Base-by-base conservation (phyloP, 2,888 invertebrate genomes). In the Seira ritae region DNA sequence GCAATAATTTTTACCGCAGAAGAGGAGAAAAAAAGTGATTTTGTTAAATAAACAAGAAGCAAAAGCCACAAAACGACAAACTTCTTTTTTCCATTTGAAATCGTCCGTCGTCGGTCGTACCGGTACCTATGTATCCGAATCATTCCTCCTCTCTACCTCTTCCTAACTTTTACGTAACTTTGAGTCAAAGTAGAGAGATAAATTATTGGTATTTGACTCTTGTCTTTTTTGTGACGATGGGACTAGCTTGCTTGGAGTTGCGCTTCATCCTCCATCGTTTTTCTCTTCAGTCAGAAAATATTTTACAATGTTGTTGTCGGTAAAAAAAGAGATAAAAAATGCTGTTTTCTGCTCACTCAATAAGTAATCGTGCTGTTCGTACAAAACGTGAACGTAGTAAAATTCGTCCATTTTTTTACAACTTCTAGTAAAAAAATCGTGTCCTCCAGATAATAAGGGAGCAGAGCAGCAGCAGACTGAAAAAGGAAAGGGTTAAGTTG, bases 251-350 rank as follows among this genome's bases (percentile, higher is more conserved):
- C 31, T 31, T 31, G 2, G 31, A 31, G 3, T 31, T 31, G 2
- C 20, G 15, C 67, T 69, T 42, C 60, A 46, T 65, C n/a, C 60
- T 8, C 31, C 55, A 46, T 65, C 74, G 69, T 74, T 73, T 79
- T 66, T 69, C 20, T 74, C 68, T 19, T 69, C 22, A 31, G 0
- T 46, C 37, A 17, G 50, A 80, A 60, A 24, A 68, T 68, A 62
- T 60, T 80, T 73, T 80, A 80, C 80, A 67, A 73, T 23, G 80
- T 74, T 31, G 31, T 31, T 74, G 55, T 70, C 74, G 80, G 70
- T 75, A 24, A 80, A 80, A 78, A 79, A 79, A 20, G 31, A 31
- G 31, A 31, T 31, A 31, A 31, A 31, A 31, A 31, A 31, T 72
- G 69, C 62, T 70, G 22, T 37, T 75, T 73, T 79, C 31, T 31